Evolutionary conservation across 2,113 vertebrate genomes (phyloP).

Genomic region (Gobius niger): DNA sequence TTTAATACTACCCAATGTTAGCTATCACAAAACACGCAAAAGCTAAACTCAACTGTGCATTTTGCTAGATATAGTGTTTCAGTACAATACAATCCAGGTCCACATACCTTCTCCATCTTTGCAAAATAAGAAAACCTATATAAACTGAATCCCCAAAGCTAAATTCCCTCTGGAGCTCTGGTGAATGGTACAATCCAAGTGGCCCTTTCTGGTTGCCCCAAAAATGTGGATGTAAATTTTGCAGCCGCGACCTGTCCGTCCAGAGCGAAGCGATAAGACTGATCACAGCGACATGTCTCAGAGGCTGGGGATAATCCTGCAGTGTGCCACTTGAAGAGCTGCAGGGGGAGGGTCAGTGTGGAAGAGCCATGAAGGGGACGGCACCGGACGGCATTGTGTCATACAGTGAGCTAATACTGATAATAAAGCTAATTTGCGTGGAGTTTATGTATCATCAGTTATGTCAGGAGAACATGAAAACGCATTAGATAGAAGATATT

Average conservation of each 20-base stretch:
- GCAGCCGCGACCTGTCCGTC: constrained; percentile 41
- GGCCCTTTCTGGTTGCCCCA: background rate
- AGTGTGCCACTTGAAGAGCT: constrained; percentile 75
- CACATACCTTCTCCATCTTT: constrained; percentile 66
- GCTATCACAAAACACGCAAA: background rate
- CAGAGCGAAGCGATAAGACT: constrained; percentile 51
- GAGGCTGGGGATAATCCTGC: constrained; percentile 77
- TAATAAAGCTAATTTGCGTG: background rate
- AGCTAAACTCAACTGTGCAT: background rate
- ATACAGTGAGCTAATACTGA: background rate
- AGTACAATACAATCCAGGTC: background rate
- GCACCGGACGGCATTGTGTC: constrained; percentile 19
- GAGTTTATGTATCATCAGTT: background rate
- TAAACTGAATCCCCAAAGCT: constrained; percentile 10
- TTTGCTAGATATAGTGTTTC: no score
- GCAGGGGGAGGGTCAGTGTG: constrained; percentile 56
- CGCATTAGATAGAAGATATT: no score
- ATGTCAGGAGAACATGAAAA: background rate
- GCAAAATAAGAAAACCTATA: constrained; percentile 17
- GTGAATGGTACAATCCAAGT: background rate
- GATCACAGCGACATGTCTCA: constrained; percentile 63
- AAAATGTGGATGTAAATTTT: constrained; percentile 26
- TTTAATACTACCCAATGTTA: background rate
- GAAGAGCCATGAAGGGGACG: constrained; percentile 47
- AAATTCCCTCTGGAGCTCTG: background rate